Evolutionary conservation across 2,797 vertebrate genomes (phyloP).

Genomic region (Buceros bicornis): DNA sequence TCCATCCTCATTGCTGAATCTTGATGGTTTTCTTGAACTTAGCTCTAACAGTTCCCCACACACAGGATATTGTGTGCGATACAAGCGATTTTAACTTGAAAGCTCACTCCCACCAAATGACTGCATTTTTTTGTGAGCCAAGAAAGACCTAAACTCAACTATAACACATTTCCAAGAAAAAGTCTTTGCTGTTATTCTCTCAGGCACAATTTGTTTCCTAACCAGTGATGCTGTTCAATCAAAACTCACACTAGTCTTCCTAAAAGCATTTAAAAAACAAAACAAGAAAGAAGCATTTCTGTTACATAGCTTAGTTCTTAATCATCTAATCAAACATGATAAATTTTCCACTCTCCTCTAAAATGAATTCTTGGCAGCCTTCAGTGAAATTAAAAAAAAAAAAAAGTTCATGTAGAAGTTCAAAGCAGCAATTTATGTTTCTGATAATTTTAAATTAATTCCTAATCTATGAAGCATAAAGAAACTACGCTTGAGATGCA

Average conservation of each 20-base stretch:
- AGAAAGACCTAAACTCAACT: constrained; percentile 72
- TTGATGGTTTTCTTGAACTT: constrained; percentile 74
- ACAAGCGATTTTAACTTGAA: constrained; percentile 53
- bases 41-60: constrained; percentile 71
- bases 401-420: constrained; percentile 63
- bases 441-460: constrained; percentile 72
- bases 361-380: constrained; percentile 75
- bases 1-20: constrained; percentile 59
- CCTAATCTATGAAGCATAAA: constrained; percentile 66
- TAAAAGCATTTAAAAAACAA: constrained; percentile 75
- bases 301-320: constrained; percentile 61
- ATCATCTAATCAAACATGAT: constrained; percentile 70
- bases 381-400: constrained; percentile 25
- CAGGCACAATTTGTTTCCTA: constrained; percentile 75
- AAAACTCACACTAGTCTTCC: constrained; percentile 68
- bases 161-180: constrained; percentile 71
- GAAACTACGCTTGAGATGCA: constrained; percentile 64
- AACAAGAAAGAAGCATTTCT: constrained; percentile 64
- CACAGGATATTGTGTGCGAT: constrained; percentile 63
- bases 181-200: constrained; percentile 64
- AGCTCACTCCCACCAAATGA: constrained; percentile 66
- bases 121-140: constrained; percentile 53
- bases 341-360: constrained; percentile 55
- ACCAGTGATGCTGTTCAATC: constrained; percentile 72
- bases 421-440: constrained; percentile 69